phyloP scores from a whole-genome alignment of 2,888 invertebrate genomes.

The Seira ritae region DNA sequence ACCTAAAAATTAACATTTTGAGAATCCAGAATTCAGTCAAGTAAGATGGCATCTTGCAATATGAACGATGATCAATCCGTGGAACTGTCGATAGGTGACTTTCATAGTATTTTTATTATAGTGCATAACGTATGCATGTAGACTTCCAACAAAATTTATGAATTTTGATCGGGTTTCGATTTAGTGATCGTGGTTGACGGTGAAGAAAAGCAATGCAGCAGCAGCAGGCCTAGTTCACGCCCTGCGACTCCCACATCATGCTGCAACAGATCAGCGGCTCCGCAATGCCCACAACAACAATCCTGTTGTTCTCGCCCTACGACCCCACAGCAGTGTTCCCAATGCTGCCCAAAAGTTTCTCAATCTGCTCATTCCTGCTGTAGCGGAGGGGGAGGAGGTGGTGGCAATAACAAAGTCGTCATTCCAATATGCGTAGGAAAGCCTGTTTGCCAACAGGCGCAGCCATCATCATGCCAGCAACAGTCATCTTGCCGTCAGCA shows the following conservation, averaged over 20 bases:
- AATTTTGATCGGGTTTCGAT: not conserved
- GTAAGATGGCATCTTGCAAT: too few relatives aligned
- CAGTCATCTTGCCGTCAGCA: too few relatives aligned
- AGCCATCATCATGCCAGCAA: not conserved
- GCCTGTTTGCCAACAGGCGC: not conserved
- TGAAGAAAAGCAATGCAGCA: slow-evolving; percentile 17
- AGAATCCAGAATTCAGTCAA: too few relatives aligned
- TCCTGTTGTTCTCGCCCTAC: not conserved
- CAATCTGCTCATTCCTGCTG: not conserved
- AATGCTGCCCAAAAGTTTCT: not conserved
- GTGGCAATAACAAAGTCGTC: not conserved
- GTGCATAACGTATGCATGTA: not conserved
- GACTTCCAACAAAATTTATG: too few relatives aligned
- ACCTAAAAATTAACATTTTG: too few relatives aligned
- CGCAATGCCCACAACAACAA: not conserved
- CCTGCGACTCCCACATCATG: not conserved
- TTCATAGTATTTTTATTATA: not conserved
- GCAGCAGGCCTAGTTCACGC: not conserved
- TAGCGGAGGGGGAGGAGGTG: not conserved
- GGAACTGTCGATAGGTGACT: slow-evolving; percentile 25
- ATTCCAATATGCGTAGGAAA: not conserved
- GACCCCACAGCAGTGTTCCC: not conserved
- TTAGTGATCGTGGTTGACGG: slow-evolving; percentile 33
- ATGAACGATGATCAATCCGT: slow-evolving; percentile 25
- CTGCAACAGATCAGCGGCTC: not conserved